Conservation (phyloP, 2,113 vertebrate genomes). For the Opisthocomus hoazin region DNA sequence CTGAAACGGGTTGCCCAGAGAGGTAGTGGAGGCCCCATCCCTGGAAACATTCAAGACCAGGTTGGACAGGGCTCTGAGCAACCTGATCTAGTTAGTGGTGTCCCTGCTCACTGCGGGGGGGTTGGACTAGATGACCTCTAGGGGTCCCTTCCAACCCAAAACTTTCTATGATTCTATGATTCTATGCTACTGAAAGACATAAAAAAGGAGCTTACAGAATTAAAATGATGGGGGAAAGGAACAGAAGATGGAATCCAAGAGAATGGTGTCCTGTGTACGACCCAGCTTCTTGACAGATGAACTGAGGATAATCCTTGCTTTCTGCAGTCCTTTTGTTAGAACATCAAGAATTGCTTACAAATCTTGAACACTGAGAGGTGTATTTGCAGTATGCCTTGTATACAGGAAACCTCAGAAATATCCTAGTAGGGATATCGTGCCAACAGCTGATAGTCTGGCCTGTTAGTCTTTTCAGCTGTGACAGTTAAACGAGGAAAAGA, state of each 20-base stretch:
- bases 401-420: not conserved
- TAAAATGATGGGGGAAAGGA: not conserved
- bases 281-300: not conserved
- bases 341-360: not conserved
- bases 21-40: too few relatives aligned
- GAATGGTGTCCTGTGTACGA: not conserved
- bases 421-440: not conserved
- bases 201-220: not conserved
- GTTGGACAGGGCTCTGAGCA: too few relatives aligned
- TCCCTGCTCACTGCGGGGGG: too few relatives aligned
- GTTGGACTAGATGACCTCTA: too few relatives aligned
- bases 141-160: too few relatives aligned
- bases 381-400: not conserved
- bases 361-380: too few relatives aligned
- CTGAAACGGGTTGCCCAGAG: too few relatives aligned
- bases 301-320: not conserved
- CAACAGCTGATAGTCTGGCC: not conserved
- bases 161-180: too few relatives aligned
- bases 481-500: not conserved
- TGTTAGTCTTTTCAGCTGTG: not conserved
- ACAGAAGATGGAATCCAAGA: not conserved
- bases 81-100: too few relatives aligned
- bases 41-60: too few relatives aligned
- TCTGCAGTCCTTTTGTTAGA: not conserved
- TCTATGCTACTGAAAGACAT: not conserved